phyloP scores from a whole-genome alignment of 2,888 invertebrate species.

The Stenotaenia linearis region DNA sequence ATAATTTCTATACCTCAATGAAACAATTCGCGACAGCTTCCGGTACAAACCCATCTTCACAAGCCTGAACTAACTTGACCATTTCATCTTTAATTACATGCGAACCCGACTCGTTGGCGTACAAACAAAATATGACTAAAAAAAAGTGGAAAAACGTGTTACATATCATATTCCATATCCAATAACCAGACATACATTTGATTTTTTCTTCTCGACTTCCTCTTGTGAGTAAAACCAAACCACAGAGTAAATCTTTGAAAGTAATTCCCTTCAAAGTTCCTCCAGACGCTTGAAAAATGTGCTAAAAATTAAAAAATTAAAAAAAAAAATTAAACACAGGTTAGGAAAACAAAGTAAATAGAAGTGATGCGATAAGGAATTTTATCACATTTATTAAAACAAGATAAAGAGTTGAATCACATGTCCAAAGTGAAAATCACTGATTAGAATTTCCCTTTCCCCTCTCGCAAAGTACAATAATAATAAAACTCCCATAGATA shows the following conservation, averaged over 20 bases:
- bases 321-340: conserved; percentile 34
- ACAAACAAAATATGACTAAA: conserved; percentile 77
- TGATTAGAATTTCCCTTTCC: neutral
- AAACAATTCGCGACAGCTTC: conserved; percentile 50
- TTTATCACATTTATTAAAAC: neutral
- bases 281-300: conserved; percentile 76
- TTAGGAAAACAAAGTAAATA: neutral
- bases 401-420: conserved; percentile 11
- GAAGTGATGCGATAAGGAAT: neutral
- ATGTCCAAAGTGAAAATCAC: neutral
- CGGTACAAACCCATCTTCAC: conserved; percentile 51
- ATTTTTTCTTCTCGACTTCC: conserved; percentile 81
- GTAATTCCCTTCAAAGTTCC: conserved; percentile 73
- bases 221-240: conserved; percentile 76
- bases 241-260: conserved; percentile 76
- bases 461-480: neutral
- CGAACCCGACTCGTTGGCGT: conserved; percentile 71
- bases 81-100: conserved; percentile 71
- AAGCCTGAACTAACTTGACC: conserved; percentile 51
- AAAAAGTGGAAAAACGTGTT: conserved; percentile 38
- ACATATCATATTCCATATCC: neutral
- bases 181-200: conserved; percentile 50
- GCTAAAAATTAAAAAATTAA: conserved; percentile 47
- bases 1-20: conserved; percentile 45
- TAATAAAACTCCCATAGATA: neutral